Conservation (phyloP, 1,140 invertebrate genomes). For the Cydia pomonella region DNA sequence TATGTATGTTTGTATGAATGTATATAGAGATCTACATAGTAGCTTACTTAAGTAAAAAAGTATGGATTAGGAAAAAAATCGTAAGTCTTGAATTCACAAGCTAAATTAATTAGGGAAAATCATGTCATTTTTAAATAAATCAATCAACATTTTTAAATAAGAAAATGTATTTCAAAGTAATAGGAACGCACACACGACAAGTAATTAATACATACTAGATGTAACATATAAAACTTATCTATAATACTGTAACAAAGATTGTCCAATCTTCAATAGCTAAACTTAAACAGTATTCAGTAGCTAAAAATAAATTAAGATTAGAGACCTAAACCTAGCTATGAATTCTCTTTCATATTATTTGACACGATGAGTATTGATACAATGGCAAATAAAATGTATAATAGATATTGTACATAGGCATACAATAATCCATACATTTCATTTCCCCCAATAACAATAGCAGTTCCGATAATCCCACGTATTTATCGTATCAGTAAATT, state of each 20-base stretch:
- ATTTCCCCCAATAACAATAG: no score
- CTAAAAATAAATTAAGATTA: not conserved
- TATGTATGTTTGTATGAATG: no score
- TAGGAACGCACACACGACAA: not conserved
- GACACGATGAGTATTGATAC: no score
- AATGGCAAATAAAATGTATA: no score
- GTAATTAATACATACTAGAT: not conserved
- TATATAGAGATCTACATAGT: no score
- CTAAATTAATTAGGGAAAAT: no score
- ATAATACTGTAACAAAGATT: conserved; percentile 9
- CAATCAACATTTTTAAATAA: not conserved
- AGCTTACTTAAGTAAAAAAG: no score
- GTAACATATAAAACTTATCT: not conserved
- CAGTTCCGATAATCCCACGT: not conserved
- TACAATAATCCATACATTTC: no score
- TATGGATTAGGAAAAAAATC: no score
- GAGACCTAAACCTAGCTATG: not conserved
- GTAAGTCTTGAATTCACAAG: no score
- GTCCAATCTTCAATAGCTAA: not conserved
- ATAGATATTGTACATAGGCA: no score
- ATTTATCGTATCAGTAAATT: not conserved
- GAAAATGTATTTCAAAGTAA: not conserved
- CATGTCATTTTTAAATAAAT: not conserved
- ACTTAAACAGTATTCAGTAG: not conserved
- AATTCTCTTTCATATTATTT: no score